These are phyloP conservation scores for Brachyrhaphis roseni DNA, from an alignment of 2,797 vertebrate genomes.

Conservation along the genomic window DNA sequence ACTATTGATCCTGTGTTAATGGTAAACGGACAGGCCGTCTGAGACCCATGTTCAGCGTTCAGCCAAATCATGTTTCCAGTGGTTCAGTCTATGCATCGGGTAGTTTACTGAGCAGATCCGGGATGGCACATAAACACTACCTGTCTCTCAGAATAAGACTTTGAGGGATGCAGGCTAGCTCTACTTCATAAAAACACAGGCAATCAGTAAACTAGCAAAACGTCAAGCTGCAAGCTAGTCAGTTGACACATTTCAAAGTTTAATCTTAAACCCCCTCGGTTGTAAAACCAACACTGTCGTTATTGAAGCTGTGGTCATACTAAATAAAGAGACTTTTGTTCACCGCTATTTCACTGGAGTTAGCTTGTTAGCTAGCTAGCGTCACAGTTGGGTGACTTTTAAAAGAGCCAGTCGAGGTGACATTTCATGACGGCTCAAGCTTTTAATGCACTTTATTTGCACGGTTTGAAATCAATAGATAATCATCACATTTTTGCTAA, in stretches of 20 bases:
- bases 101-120: not conserved
- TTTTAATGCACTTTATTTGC: not conserved
- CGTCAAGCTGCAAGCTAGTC: not conserved
- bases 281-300: not conserved
- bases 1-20: constrained; percentile 3
- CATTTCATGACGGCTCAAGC: constrained; percentile 13
- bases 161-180: not conserved
- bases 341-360: not conserved
- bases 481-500: not conserved
- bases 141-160: not conserved
- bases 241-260: not conserved
- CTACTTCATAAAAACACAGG: not conserved
- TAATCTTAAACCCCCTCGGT: not conserved
- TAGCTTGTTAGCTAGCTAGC: constrained; percentile 27
- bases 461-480: not conserved
- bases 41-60: not conserved
- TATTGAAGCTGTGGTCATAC: not conserved
- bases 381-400: constrained; percentile 33
- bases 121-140: not conserved
- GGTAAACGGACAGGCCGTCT: not conserved
- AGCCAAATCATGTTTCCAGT: not conserved
- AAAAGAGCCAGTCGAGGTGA: constrained; percentile 23
- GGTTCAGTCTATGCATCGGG: not conserved
- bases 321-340: not conserved
- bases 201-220: constrained; percentile 2